Percentiles rank a stretch among this genome's conserved stretches.
Evolutionary conservation across 2,888 invertebrate genomes (phyloP).

Genomic region (Lasius fuliginosus): DNA sequence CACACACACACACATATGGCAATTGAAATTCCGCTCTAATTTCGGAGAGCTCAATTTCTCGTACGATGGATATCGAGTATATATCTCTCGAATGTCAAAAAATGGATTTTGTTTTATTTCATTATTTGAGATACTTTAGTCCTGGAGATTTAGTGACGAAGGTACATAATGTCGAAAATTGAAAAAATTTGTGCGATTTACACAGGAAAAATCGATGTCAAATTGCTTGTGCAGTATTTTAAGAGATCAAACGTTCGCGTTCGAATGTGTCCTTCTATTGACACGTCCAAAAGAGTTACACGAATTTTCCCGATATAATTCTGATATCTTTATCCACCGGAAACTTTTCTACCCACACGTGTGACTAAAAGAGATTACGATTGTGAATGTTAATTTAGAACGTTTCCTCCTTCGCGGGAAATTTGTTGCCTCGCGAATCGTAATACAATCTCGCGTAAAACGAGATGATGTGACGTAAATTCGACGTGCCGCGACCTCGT

Average conservation of each 20-base stretch:
- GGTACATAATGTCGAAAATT: too few species aligned
- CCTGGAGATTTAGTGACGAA: background rate
- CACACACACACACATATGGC: background rate
- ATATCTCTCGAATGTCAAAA: background rate
- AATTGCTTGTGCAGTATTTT: background rate
- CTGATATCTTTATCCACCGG: slow-evolving; percentile 1
- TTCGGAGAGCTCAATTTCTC: slow-evolving; percentile 15
- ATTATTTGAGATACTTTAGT: background rate
- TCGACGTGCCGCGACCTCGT: background rate
- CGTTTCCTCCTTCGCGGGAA: background rate
- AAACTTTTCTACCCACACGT: background rate
- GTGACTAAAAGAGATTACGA: background rate
- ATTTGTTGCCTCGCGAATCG: slow-evolving; percentile 1
- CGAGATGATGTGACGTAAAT: slow-evolving; percentile 31
- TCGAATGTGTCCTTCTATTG: background rate
- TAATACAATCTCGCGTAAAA: slow-evolving; percentile 2
- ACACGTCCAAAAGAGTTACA: background rate
- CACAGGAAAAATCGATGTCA: background rate
- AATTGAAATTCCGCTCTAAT: slow-evolving; percentile 30
- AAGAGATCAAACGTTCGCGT: background rate
- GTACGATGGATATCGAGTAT: background rate
- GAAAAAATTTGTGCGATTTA: background rate
- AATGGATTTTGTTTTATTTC: background rate
- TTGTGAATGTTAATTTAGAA: slow-evolving; percentile 32
- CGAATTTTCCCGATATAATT: background rate